Conservation (phyloP, 2,888 invertebrate genomes). For the Cynaeus angustus region DNA sequence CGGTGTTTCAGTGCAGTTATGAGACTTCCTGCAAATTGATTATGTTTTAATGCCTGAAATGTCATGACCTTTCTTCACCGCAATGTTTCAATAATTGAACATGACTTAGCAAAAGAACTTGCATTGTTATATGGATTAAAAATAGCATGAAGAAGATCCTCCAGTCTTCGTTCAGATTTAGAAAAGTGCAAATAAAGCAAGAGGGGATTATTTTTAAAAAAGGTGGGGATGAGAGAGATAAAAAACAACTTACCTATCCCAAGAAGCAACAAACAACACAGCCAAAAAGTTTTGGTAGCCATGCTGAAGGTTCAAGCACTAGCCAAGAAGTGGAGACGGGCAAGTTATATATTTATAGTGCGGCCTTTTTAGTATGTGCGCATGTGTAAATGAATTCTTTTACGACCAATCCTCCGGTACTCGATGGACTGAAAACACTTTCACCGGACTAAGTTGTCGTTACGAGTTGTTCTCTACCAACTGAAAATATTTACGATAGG, state of each 20-base stretch:
- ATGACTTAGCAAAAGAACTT: no score
- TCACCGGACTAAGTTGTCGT: slow-evolving; percentile 61
- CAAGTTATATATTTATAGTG: slow-evolving; percentile 72
- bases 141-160: no score
- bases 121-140: no score
- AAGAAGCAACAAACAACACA: slow-evolving; percentile 70
- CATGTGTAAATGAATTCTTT: slow-evolving; percentile 63
- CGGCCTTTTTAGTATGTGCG: slow-evolving; percentile 66
- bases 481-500: slow-evolving; percentile 66
- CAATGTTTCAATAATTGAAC: slow-evolving; percentile 1
- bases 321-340: slow-evolving; percentile 69
- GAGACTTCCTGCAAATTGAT: slow-evolving; percentile 43
- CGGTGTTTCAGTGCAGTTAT: slow-evolving; percentile 8
- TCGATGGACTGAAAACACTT: slow-evolving; percentile 62
- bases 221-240: slow-evolving; percentile 28
- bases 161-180: no score
- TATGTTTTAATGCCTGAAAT: slow-evolving; percentile 2
- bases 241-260: slow-evolving; percentile 69
- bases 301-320: slow-evolving; percentile 70
- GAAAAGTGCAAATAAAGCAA: slow-evolving; percentile 1
- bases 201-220: slow-evolving; percentile 5
- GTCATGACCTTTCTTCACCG: slow-evolving; percentile 2
- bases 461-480: slow-evolving; percentile 60
- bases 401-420: slow-evolving; percentile 59
- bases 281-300: slow-evolving; percentile 71